Evolutionary conservation across 2,797 vertebrate genomes (phyloP).

Genomic region (Ceryle rudis): DNA sequence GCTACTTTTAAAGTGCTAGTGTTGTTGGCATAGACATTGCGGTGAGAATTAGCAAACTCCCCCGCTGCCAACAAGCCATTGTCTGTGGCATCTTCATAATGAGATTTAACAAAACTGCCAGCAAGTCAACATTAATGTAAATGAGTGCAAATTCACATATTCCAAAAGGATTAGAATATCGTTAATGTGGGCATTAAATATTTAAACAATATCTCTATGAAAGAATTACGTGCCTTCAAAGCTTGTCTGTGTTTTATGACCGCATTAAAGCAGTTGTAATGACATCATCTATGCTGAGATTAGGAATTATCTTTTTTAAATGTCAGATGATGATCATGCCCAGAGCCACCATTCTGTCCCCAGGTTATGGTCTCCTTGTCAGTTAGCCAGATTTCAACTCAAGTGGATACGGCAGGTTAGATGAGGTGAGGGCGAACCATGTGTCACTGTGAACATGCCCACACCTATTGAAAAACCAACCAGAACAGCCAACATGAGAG

Average conservation of each 20-base stretch:
- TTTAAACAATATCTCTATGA: conserved; percentile 68
- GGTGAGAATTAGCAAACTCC: background rate
- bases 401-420: background rate
- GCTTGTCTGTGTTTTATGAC: background rate
- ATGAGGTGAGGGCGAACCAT: background rate
- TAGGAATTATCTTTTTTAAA: background rate
- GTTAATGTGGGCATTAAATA: conserved; percentile 73
- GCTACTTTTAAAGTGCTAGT: background rate
- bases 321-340: background rate
- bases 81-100: conserved; percentile 25
- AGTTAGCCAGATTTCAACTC: background rate
- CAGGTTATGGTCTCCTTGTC: background rate
- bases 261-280: conserved; percentile 11
- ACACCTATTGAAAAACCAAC: background rate
- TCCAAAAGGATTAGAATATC: conserved; percentile 67
- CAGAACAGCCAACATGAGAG: background rate
- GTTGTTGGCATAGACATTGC: background rate
- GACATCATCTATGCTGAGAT: background rate
- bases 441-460: background rate
- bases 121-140: conserved; percentile 62
- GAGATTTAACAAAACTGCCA: conserved; percentile 35
- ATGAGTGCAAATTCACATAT: conserved; percentile 52
- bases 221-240: conserved; percentile 54
- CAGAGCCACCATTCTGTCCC: background rate
- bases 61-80: background rate